These are phyloP conservation scores for Emys orbicularis DNA, from an alignment of 2,797 vertebrate genomes.

Conservation along the genomic window DNA sequence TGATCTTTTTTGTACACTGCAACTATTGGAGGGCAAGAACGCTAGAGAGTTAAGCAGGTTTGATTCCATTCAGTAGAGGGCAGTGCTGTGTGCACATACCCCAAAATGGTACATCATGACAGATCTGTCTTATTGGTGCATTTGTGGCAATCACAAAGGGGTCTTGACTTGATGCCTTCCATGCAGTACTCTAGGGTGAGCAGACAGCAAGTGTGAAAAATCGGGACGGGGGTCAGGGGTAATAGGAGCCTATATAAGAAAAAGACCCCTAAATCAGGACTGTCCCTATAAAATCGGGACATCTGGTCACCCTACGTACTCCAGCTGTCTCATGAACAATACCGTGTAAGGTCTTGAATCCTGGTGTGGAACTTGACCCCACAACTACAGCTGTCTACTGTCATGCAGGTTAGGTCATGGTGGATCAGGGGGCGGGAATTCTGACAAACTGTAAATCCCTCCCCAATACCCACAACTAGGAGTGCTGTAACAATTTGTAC, in stretches of 20 bases:
- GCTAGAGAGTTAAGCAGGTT: accelerated
- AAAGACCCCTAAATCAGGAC: too few relatives aligned
- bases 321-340: background rate
- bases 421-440: background rate
- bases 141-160: background rate
- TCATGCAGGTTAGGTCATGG: background rate
- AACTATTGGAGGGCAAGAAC: background rate
- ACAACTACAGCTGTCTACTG: background rate
- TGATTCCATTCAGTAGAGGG: background rate
- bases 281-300: too few relatives aligned
- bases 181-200: background rate
- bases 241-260: too few relatives aligned
- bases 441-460: background rate
- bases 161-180: background rate
- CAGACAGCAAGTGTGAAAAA: too few relatives aligned
- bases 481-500: too few relatives aligned
- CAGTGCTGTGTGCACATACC: background rate
- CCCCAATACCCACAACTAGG: background rate
- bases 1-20: background rate
- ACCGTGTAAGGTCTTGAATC: background rate
- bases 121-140: background rate
- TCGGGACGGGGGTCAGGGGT: too few relatives aligned
- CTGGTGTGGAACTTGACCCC: background rate
- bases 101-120: background rate
- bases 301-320: too few relatives aligned